Evolutionary conservation across 2,888 invertebrate species (phyloP).

Genomic region (Drosophila peninsularis): DNA sequence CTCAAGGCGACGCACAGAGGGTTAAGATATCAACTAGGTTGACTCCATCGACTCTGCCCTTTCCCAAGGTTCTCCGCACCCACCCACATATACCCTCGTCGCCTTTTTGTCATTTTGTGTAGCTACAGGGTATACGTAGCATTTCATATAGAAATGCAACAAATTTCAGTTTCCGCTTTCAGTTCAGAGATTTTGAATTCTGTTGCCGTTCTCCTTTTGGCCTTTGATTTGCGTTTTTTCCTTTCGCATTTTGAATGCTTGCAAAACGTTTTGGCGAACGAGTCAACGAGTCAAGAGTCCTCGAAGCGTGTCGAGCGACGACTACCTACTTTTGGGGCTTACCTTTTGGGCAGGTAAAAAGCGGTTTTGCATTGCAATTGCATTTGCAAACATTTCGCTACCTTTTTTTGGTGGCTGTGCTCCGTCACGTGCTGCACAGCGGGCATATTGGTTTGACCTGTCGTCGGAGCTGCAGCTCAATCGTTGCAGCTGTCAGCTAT

Average conservation of each 20-base stretch:
- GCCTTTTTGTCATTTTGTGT: background rate
- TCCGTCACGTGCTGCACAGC: background rate
- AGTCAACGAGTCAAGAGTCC: constrained; percentile 45
- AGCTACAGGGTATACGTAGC: background rate
- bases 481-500: background rate
- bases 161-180: constrained; percentile 13
- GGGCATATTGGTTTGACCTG: background rate
- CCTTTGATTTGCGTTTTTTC: constrained; percentile 31
- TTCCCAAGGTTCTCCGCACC: background rate
- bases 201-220: constrained; percentile 28
- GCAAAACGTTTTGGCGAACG: constrained; percentile 31
- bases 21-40: background rate
- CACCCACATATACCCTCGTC: background rate
- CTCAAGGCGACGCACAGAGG: too few relatives aligned
- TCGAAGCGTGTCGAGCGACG: constrained; percentile 63
- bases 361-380: constrained; percentile 16
- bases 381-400: constrained; percentile 39
- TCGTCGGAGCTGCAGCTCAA: too few relatives aligned
- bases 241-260: constrained; percentile 25
- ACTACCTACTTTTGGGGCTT: constrained; percentile 2
- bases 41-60: background rate
- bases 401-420: background rate
- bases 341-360: constrained; percentile 18
- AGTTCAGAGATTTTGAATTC: constrained; percentile 12
- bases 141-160: background rate